Evolutionary conservation across 2,113 vertebrate species (phyloP), one percentile per base, ranked within the genome.

Genomic region (Danionella cerebrum): DNA sequence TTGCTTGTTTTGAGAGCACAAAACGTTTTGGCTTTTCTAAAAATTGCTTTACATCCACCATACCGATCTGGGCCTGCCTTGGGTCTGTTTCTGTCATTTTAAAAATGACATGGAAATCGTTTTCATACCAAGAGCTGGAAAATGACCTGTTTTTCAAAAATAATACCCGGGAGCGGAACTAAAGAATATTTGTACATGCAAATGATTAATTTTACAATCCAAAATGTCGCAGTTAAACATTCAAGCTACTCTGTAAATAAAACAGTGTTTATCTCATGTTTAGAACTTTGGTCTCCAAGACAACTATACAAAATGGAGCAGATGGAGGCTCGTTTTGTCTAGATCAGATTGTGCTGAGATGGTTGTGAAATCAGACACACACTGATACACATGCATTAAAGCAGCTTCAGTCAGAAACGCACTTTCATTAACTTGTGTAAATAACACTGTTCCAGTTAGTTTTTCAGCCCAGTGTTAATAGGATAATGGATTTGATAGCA

Each of bases 401-500:
- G 18, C 53, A 14, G 12, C 25, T 33, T 10, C 11, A 55, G 10
- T 7, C 62, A 55, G 8, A 57, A 19, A 64, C 59, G 14, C 55
- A 51, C 39, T 27, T 42, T 21, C 11, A 24, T 54, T 52, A 6
- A 51, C 57, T 39, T 67, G 57, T 36, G 45, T 45, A 52, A 67
- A 69, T 53, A 70, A 44, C 16, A 54, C 22, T 44, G 25, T 39
- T 29, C 63, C 14, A 3, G 25, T 70, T 27, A 60, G 67, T 35
- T 57, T 42, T 35, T 60, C 36, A 9, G 25, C 47, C 11, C 44
- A 21, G 50, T 38, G 24, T 72, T 74, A 60, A 71, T 75, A 75
- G 80, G 75, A 76, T 77, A 71, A 74, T 71, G 63, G 80, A 82
- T 73, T 70, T 80, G 80, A 85, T 79, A 83, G 79, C 78, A 79